Evolutionary conservation across 2,113 vertebrate genomes (phyloP), one percentile per base, ranked within the genome.

Genomic region (Cynocephalus volans): DNA sequence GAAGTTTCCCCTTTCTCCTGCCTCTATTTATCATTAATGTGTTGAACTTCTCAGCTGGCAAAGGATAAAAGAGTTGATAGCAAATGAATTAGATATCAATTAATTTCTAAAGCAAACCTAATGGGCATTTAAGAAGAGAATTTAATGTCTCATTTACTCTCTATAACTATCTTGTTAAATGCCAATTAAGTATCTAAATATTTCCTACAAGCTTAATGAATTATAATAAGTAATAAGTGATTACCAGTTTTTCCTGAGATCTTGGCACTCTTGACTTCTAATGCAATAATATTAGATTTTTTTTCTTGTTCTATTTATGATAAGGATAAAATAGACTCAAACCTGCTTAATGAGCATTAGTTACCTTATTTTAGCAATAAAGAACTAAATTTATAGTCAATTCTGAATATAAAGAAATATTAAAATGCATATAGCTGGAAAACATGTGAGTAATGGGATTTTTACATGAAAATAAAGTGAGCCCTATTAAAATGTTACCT

Each of bases 171-270:
- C 98, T 99, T 99, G 98, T 99, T 99, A 99, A 99, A 99, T 99
- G 98, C 98, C 98, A 99, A 99, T 99, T 99, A 99, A 99, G 98
- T 98, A 98, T 99, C 98, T 99, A 99, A 99, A 99, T 99, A 99
- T 99, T 99, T 99, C 98, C 97, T 98, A 98, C 98, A 98, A 95
- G 98, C 96, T 98, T 98, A 99, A 99, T 99, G 98, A 99, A 99
- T 99, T 98, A 98, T 98, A 98, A 98, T 98, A 99, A 98, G 98
- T 98, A 97, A 98, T 98, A 98, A 98, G 97, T 97, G 98, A 97
- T 98, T 93, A 83, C 90, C 81, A 95, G 77, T 97, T 98, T 98
- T 98, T 91, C 79, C 96, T 95, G 97, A 94, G 36, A 31, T 97
- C 94, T 89, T 98, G 96, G 92, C 89, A 88, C 91, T 98, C 96